Evolutionary conservation across 2,888 invertebrate genomes (phyloP), one percentile per base, ranked within the genome.

Genomic region (Lepidochrysops patricia): DNA sequence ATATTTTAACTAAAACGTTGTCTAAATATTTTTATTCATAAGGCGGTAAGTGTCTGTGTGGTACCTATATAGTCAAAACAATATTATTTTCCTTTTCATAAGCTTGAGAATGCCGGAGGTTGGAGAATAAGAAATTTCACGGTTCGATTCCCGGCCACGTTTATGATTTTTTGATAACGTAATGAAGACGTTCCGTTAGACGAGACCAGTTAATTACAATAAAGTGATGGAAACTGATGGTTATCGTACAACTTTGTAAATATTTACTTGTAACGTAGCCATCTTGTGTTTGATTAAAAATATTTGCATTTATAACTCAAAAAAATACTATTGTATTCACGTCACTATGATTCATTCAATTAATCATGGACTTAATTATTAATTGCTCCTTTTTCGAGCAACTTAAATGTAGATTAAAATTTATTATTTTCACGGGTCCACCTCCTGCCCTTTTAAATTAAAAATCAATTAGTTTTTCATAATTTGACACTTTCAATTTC

Each of bases 111-210:
- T 19, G n/a, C n/a, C n/a, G n/a, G n/a, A n/a, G n/a, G n/a, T n/a
- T n/a, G n/a, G n/a, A n/a, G n/a, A n/a, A n/a, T 43, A 19, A 43
- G 43, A 43, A 43, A 43, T 43, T 54, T 50, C 32, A 54, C 54
- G 54, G 54, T 54, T 54, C 54, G 54, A 54, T 12, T 54, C 54
- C 19, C 54, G 12, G 29, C 54, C 5, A 15, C 19, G 29, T 32
- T 54, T 54, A 32, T 32, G 54, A 29, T 32, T 29, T 15, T 29
- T 29, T 54, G 12, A 54, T 54, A 54, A 29, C 54, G 54, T 54
- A 19, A 54, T 19, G 9, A 15, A 9, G 12, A 54, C 54, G 54
- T 32, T 54, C 54, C 54, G 32, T 54, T 54, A 54, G 15, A 29
- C 12, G 48, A 19, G 23, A 9, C 25, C 2, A 29, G 54, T 15